A percentile compares a stretch with the other conserved stretches of the same genome.
Evolutionary conservation across 2,888 invertebrate species (phyloP).

Genomic region (Dicyrtomina minuta): DNA sequence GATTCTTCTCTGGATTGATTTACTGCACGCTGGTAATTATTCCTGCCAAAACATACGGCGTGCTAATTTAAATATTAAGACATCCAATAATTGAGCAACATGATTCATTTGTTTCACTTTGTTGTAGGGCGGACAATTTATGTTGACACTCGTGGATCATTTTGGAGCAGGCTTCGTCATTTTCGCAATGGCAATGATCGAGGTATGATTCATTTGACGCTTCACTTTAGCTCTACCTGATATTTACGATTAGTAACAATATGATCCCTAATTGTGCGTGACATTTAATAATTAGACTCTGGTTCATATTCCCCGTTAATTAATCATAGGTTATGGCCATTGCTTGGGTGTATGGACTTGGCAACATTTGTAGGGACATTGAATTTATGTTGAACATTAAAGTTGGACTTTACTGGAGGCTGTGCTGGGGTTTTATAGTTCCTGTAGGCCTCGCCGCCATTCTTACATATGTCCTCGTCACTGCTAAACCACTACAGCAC

Average conservation of each 20-base stretch:
- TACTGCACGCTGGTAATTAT: slow-evolving; percentile 54
- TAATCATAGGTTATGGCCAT: slow-evolving; percentile 22
- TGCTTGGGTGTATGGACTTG: slow-evolving; percentile 37
- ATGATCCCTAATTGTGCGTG: too few relatives aligned
- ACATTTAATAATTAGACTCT: neutral
- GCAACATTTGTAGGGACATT: slow-evolving; percentile 68
- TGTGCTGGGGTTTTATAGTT: slow-evolving; percentile 75
- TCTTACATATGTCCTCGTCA: slow-evolving; percentile 57
- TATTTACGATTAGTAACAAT: too few relatives aligned
- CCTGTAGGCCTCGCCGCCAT: slow-evolving; percentile 65
- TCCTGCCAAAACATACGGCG: too few relatives aligned
- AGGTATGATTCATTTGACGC: slow-evolving; percentile 24
- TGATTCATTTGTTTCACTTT: slow-evolving; percentile 64
- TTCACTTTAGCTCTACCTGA: neutral
- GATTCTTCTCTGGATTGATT: slow-evolving; percentile 54
- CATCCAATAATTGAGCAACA: neutral
- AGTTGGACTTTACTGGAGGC: slow-evolving; percentile 73
- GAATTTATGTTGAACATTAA: slow-evolving; percentile 76
- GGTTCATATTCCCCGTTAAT: neutral
- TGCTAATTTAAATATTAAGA: neutral
- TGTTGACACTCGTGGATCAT: slow-evolving; percentile 64
- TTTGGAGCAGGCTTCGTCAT: slow-evolving; percentile 66
- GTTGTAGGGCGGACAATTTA: slow-evolving; percentile 68
- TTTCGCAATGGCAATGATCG: slow-evolving; percentile 58
- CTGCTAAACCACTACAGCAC: slow-evolving; percentile 61